A percentile compares a stretch with the other conserved stretches of the same genome.
phyloP scores from a whole-genome alignment of 1,140 invertebrate genomes.

The Telenomus remus region DNA sequence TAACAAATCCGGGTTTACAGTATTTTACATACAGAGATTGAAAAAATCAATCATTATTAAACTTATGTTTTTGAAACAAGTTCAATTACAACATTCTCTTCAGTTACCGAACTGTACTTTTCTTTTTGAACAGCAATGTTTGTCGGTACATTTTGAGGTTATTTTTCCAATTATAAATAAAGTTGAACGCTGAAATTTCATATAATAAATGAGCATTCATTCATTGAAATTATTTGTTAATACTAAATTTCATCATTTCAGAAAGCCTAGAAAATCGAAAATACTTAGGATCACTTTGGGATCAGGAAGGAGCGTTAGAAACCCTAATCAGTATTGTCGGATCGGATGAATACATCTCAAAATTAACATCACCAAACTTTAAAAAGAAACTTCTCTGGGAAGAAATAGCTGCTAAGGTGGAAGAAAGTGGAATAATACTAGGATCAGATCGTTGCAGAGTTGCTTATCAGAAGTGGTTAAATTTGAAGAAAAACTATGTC shows the following conservation, averaged over 20 bases:
- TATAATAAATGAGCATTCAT: too few relatives aligned
- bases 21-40: too few relatives aligned
- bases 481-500: slow-evolving; percentile 53
- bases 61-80: too few relatives aligned
- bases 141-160: too few relatives aligned
- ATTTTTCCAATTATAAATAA: too few relatives aligned
- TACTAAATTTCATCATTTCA: neutral
- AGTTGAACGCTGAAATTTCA: too few relatives aligned
- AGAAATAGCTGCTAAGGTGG: slow-evolving; percentile 45
- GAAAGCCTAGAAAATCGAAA: slow-evolving; percentile 15
- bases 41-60: too few relatives aligned
- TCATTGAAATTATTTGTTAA: too few relatives aligned
- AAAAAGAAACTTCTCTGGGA: slow-evolving; percentile 53
- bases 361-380: slow-evolving; percentile 49
- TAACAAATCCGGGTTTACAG: too few relatives aligned
- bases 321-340: slow-evolving; percentile 47
- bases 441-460: slow-evolving; percentile 45
- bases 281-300: slow-evolving; percentile 44
- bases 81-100: too few relatives aligned
- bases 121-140: too few relatives aligned
- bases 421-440: slow-evolving; percentile 35
- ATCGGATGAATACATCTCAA: slow-evolving; percentile 41
- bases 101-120: too few relatives aligned
- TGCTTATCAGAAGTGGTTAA: slow-evolving; percentile 54
- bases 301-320: slow-evolving; percentile 49